Percentiles rank a stretch among this genome's conserved stretches.
These are phyloP conservation scores for Emberiza fucata DNA, from an alignment of 2,113 vertebrate species.

Conservation along the genomic window DNA sequence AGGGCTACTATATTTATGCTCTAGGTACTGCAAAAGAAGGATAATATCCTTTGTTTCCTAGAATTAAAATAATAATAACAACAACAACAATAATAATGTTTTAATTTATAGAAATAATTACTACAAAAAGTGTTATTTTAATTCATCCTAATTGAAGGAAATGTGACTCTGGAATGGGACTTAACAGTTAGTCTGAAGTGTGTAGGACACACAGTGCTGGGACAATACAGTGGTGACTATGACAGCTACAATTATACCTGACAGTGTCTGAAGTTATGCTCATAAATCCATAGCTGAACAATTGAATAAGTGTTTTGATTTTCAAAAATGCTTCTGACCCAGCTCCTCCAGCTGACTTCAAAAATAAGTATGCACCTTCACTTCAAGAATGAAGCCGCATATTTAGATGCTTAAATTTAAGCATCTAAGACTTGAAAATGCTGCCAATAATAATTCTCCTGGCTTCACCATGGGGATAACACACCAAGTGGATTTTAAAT, in stretches of 20 bases:
- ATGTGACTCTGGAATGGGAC: neutral
- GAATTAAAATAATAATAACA: neutral
- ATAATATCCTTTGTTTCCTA: neutral
- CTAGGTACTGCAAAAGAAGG: neutral
- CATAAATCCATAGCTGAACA: neutral
- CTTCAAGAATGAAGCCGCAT: slow-evolving; percentile 9
- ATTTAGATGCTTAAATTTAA: slow-evolving; percentile 35
- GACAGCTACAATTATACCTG: neutral
- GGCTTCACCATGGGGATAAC: neutral
- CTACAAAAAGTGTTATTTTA: neutral
- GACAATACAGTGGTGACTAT: neutral
- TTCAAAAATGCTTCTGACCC: slow-evolving; percentile 1
- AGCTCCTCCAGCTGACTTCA: slow-evolving; percentile 25
- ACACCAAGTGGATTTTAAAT: neutral
- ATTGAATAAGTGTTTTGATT: slow-evolving; percentile 13
- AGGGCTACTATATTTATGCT: neutral
- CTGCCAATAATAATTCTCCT: slow-evolving; percentile 13
- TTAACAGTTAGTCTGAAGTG: neutral
- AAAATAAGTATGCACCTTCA: neutral
- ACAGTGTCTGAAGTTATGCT: neutral
- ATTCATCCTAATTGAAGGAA: neutral
- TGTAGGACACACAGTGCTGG: neutral
- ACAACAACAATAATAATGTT: neutral
- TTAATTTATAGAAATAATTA: neutral
- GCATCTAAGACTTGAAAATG: neutral